A percentile compares a stretch with the other conserved stretches of the same genome.
Evolutionary conservation across 2,113 vertebrate genomes (phyloP).

Genomic region (Mastomys coucha): DNA sequence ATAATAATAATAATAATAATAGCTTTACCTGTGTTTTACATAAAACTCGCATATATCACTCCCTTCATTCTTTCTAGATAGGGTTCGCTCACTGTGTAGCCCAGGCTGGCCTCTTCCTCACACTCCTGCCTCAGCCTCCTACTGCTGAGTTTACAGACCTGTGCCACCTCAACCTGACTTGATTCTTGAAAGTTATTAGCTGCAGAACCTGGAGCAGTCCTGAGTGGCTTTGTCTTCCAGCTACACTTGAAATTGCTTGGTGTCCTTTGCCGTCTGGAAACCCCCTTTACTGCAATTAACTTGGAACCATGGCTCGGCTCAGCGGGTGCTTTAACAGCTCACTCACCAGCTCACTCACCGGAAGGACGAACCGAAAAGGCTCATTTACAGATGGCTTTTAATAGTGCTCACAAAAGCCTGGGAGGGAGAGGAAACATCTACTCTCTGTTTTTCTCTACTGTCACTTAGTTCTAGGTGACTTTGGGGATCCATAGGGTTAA

Average conservation of each 20-base stretch:
- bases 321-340: background rate
- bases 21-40: background rate
- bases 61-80: background rate
- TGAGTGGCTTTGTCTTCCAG: conserved; percentile 7
- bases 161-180: background rate
- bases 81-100: background rate
- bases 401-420: background rate
- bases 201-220: background rate
- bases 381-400: background rate
- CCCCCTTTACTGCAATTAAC: background rate
- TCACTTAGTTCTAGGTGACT: background rate
- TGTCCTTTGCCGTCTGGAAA: background rate
- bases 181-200: conserved; percentile 27
- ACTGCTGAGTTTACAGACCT: background rate
- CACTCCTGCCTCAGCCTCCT: background rate
- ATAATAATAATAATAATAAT: background rate
- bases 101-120: background rate
- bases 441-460: background rate
- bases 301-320: background rate
- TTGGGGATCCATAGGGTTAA: background rate
- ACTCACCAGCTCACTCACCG: background rate
- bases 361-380: background rate
- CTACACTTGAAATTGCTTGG: conserved; percentile 21
- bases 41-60: conserved; percentile 37
- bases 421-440: background rate